Evolutionary conservation across 1,140 invertebrate species (phyloP).

Genomic region (Dendroctonus valens): DNA sequence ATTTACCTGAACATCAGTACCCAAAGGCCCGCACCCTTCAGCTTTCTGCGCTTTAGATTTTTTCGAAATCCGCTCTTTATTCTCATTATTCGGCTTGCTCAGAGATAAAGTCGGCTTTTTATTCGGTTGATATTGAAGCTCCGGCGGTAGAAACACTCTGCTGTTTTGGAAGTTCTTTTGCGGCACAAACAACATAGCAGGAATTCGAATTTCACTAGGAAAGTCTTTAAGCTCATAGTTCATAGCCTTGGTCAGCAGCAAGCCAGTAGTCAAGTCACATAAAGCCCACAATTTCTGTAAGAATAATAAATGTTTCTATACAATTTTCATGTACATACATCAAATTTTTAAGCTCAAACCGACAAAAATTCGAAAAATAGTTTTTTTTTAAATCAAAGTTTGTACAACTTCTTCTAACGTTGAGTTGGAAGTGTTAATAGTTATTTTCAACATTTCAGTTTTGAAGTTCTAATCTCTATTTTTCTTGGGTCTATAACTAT

Average conservation of each 20-base stretch:
- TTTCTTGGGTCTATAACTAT: too few relatives aligned
- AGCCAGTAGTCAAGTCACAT: constrained; percentile 89
- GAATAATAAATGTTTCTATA: constrained; percentile 17
- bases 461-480: too few relatives aligned
- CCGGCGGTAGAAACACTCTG: constrained; percentile 66
- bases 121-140: constrained; percentile 60
- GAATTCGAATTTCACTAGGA: constrained; percentile 77
- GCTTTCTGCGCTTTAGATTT: constrained; percentile 35
- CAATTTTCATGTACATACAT: too few relatives aligned
- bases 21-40: constrained; percentile 60
- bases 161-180: constrained; percentile 72
- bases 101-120: constrained; percentile 53
- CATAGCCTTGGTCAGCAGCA: constrained; percentile 82
- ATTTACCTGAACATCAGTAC: constrained; percentile 62
- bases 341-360: too few relatives aligned
- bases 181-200: constrained; percentile 81
- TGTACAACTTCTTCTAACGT: too few relatives aligned
- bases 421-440: too few relatives aligned
- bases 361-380: too few relatives aligned
- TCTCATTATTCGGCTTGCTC: constrained; percentile 51
- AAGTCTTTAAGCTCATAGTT: constrained; percentile 89
- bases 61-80: constrained; percentile 54
- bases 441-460: too few relatives aligned
- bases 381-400: too few relatives aligned
- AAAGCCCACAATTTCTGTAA: constrained; percentile 92